Percentiles rank a stretch among this genome's conserved stretches.
These are phyloP conservation scores for Mechanitis mazaeus DNA, from an alignment of 2,888 invertebrate genomes.

Conservation along the genomic window DNA sequence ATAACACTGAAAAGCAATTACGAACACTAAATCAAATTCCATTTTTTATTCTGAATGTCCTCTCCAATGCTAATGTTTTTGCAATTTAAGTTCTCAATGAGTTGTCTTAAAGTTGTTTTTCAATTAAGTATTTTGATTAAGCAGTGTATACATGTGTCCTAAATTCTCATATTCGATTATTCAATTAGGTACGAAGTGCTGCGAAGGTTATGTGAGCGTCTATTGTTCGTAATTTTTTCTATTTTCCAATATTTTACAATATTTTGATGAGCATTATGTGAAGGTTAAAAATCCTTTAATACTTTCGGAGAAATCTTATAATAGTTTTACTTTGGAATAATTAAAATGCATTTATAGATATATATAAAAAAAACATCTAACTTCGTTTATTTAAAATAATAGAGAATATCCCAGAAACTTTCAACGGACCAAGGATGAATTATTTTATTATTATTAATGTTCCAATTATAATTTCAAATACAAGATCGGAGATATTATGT, in stretches of 20 bases:
- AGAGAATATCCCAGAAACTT: no score
- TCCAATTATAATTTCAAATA: no score
- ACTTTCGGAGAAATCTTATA: no score
- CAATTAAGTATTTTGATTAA: slow-evolving; percentile 14
- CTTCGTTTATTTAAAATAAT: no score
- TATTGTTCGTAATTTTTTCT: slow-evolving; percentile 33
- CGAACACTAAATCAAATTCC: slow-evolving; percentile 11
- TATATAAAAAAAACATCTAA: no score
- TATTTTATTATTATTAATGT: no score
- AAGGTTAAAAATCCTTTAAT: no score
- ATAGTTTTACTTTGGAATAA: no score
- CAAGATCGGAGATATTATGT: no score
- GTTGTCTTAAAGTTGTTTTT: slow-evolving; percentile 26
- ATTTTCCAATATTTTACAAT: slow-evolving; percentile 31
- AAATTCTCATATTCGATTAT: slow-evolving; percentile 43
- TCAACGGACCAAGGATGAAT: no score
- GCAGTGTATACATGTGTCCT: slow-evolving; percentile 34
- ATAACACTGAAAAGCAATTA: slow-evolving; percentile 10
- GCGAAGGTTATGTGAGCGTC: slow-evolving; percentile 31
- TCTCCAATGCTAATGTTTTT: slow-evolving; percentile 15
- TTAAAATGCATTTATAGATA: no score
- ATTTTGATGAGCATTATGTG: slow-evolving; percentile 31
- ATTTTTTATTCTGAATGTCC: slow-evolving; percentile 23
- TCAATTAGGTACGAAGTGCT: slow-evolving; percentile 35
- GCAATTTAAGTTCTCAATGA: slow-evolving; percentile 20